phyloP scores from a whole-genome alignment of 1,140 invertebrate genomes.

The Tetramorium parvispinum region DNA sequence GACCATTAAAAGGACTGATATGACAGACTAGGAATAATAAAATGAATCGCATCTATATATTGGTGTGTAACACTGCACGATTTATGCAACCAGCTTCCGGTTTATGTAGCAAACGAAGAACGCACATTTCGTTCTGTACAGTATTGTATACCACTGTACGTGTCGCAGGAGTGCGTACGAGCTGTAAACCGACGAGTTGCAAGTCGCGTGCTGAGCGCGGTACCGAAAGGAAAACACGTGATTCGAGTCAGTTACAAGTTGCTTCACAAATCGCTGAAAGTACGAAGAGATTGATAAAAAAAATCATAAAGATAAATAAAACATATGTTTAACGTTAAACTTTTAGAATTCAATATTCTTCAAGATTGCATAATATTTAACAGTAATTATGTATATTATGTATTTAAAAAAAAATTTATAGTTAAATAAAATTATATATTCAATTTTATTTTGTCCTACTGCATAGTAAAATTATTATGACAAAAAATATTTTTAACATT shows the following conservation, averaged over 20 bases:
- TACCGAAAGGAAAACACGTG: conserved; percentile 72
- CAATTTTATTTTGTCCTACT: not conserved
- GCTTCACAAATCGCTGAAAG: not conserved
- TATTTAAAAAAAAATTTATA: not conserved
- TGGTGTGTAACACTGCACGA: not conserved
- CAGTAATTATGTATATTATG: not conserved
- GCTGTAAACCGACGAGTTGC: conserved; percentile 48
- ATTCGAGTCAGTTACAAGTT: conserved; percentile 51
- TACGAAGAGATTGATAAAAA: not conserved
- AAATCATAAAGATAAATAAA: not conserved
- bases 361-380: not conserved
- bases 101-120: conserved; percentile 34
- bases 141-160: conserved; percentile 51
- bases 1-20: not conserved
- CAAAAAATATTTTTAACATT: not conserved
- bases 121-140: conserved; percentile 44
- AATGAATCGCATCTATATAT: conserved; percentile 12
- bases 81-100: conserved; percentile 57
- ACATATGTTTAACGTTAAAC: not conserved
- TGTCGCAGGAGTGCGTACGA: conserved; percentile 35
- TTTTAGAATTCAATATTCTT: not conserved
- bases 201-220: conserved; percentile 60
- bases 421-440: not conserved
- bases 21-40: not conserved
- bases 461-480: not conserved